phyloP scores from a whole-genome alignment of 2,888 invertebrate genomes.

The Drosophila fungiperda region DNA sequence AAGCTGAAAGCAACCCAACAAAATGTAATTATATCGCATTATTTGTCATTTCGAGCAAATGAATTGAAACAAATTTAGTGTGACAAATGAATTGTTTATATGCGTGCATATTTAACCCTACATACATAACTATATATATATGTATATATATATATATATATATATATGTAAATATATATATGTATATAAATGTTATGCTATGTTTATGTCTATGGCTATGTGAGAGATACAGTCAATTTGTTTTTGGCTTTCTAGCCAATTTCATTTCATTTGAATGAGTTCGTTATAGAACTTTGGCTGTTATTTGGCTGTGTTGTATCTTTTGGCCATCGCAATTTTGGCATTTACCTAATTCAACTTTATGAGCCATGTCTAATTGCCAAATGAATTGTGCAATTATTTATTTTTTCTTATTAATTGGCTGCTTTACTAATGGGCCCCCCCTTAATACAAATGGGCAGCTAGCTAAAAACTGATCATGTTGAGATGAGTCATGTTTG shows the following conservation, averaged over 20 bases:
- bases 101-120: conserved; percentile 21
- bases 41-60: conserved; percentile 82
- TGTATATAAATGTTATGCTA: background rate
- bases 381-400: conserved; percentile 82
- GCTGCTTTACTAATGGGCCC: conserved; percentile 67
- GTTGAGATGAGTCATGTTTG: conserved; percentile 41
- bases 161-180: background rate
- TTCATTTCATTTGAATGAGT: conserved; percentile 74
- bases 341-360: conserved; percentile 76
- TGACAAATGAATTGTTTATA: conserved; percentile 82
- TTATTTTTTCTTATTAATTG: conserved; percentile 78
- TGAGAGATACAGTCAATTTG: conserved; percentile 69
- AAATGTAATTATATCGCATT: conserved; percentile 78
- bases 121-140: background rate
- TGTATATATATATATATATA: background rate
- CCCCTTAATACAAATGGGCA: conserved; percentile 22
- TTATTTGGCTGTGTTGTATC: conserved; percentile 39
- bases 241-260: conserved; percentile 69
- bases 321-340: conserved; percentile 53
- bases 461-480: conserved; percentile 25
- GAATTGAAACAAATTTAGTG: conserved; percentile 84
- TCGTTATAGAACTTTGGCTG: conserved; percentile 36
- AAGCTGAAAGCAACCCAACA: conserved; percentile 25
- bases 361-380: conserved; percentile 84
- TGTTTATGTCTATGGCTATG: background rate